Evolutionary conservation across 2,113 vertebrate species (phyloP).

Genomic region (Microtus richardsoni): DNA sequence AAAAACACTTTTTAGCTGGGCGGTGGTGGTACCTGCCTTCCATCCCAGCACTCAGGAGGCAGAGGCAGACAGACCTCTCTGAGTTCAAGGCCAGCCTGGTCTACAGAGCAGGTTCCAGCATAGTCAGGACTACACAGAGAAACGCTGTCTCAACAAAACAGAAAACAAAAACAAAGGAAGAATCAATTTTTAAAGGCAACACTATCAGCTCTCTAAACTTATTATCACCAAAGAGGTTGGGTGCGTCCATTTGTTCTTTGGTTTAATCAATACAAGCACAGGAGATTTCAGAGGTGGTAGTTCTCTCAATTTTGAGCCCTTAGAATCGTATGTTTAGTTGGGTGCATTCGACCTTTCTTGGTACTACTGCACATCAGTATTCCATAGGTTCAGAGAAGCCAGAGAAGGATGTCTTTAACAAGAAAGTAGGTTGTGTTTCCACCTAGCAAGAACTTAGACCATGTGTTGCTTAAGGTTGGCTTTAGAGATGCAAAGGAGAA

Average conservation of each 20-base stretch:
- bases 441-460: neutral
- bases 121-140: neutral
- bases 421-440: neutral
- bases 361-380: neutral
- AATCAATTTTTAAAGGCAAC: neutral
- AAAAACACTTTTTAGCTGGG: neutral
- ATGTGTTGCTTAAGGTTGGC: neutral
- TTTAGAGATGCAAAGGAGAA: neutral
- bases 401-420: neutral
- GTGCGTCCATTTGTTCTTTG: neutral
- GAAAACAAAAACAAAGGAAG: neutral
- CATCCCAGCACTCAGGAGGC: neutral
- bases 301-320: neutral
- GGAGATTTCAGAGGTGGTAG: neutral
- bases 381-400: neutral
- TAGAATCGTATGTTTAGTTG: neutral
- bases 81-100: neutral
- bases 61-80: neutral
- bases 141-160: neutral
- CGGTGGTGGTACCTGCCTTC: rapidly evolving
- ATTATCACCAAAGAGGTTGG: neutral
- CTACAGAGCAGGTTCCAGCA: neutral
- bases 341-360: neutral
- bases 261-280: neutral
- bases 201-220: neutral